phyloP scores from a whole-genome alignment of 2,888 invertebrate species.

The Lacanobia wlatinum region DNA sequence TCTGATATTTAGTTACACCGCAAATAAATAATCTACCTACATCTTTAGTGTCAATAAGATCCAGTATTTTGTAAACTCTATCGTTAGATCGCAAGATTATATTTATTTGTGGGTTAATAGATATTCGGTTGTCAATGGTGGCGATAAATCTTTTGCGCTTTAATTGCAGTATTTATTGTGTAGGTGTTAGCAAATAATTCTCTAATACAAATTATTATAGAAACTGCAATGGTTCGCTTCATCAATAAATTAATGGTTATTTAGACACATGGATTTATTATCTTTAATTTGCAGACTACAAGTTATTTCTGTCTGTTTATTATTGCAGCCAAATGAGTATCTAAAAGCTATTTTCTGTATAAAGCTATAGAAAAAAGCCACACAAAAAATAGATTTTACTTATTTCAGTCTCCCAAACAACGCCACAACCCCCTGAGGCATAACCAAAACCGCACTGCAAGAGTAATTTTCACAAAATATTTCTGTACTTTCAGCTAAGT shows the following conservation, averaged over 20 bases:
- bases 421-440: not conserved
- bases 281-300: not conserved
- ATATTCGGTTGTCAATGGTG: constrained; percentile 44
- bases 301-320: not conserved
- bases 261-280: constrained; percentile 23
- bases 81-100: constrained; percentile 27
- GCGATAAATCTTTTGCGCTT: constrained; percentile 51
- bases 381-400: not conserved
- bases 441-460: constrained; percentile 28
- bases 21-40: constrained; percentile 54
- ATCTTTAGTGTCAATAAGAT: constrained; percentile 23
- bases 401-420: not conserved
- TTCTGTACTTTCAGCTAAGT: constrained; percentile 69
- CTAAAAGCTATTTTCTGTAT: not conserved
- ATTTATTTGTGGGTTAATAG: constrained; percentile 47
- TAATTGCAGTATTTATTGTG: constrained; percentile 53
- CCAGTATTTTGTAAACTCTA: constrained; percentile 50
- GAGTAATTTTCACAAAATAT: constrained; percentile 61
- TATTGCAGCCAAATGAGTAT: not conserved
- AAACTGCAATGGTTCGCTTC: constrained; percentile 15
- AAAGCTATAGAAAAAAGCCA: not conserved
- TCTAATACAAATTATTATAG: constrained; percentile 27
- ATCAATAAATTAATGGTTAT: constrained; percentile 18
- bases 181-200: constrained; percentile 52
- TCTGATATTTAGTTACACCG: constrained; percentile 10